Evolutionary conservation across 2,113 vertebrate species (phyloP).

Genomic region (Peromyscus californicus): DNA sequence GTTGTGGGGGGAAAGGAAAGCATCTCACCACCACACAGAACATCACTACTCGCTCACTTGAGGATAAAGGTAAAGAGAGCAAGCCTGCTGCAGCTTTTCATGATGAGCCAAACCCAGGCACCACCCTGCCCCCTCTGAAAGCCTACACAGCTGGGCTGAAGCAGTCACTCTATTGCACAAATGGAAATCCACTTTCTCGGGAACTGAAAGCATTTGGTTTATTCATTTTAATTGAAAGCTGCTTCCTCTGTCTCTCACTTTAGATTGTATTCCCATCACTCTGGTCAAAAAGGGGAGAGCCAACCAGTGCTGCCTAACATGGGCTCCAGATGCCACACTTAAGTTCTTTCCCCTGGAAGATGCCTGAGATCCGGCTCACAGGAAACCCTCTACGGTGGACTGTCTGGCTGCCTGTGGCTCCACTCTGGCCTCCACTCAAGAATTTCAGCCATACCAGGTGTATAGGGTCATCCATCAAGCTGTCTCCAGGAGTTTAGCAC

Average conservation of each 20-base stretch:
- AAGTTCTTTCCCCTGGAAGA: background rate
- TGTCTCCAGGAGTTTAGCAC: background rate
- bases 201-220: background rate
- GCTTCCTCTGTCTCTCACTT: background rate
- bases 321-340: background rate
- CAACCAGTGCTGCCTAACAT: background rate
- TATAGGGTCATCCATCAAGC: background rate
- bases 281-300: background rate
- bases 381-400: background rate
- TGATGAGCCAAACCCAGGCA: background rate
- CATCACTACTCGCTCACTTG: background rate
- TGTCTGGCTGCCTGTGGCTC: background rate
- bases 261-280: background rate
- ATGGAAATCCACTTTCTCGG: background rate
- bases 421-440: background rate
- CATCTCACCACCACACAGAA: background rate
- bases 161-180: background rate
- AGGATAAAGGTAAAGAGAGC: background rate
- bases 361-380: background rate
- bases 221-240: slow-evolving; percentile 7
- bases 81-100: background rate
- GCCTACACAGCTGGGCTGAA: background rate
- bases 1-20: background rate
- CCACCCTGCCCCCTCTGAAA: too few species aligned
- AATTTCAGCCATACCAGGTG: background rate